phyloP scores from a whole-genome alignment of 2,113 vertebrate species.

The Spea multiplicata region DNA sequence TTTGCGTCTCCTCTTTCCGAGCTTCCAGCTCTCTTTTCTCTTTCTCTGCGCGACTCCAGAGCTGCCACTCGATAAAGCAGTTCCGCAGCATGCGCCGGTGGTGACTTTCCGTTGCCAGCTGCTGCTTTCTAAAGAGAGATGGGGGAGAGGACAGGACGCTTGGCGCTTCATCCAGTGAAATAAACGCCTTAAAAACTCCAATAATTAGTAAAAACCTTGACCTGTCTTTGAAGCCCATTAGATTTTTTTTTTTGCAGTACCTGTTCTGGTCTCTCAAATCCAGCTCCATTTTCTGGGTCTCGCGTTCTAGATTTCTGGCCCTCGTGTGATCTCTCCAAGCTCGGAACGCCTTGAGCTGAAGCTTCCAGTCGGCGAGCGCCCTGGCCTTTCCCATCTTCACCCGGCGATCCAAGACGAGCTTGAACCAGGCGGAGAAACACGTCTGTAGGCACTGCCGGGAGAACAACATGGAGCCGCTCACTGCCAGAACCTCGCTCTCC shows the following conservation, averaged over 20 bases:
- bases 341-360: constrained; percentile 73
- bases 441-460: constrained; percentile 76
- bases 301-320: constrained; percentile 66
- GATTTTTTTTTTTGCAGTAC: constrained; percentile 62
- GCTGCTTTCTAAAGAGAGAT: constrained; percentile 68
- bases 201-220: background rate
- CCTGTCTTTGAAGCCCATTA: background rate
- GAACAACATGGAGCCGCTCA: constrained; percentile 3
- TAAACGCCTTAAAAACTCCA: background rate
- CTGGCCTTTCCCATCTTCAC: constrained; percentile 81
- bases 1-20: constrained; percentile 73
- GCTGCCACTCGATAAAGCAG: constrained; percentile 77
- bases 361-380: constrained; percentile 83
- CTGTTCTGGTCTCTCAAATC: constrained; percentile 80
- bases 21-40: constrained; percentile 66
- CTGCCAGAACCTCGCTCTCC: too few species aligned
- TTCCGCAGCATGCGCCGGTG: constrained; percentile 66
- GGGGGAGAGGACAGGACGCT: background rate
- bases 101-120: constrained; percentile 73
- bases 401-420: constrained; percentile 73
- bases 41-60: constrained; percentile 68
- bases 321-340: constrained; percentile 80
- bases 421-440: constrained; percentile 88
- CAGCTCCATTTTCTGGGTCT: constrained; percentile 67
- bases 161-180: too few species aligned